Base-by-base conservation (phyloP, 2,113 vertebrate genomes). In the Phoxinus phoxinus region DNA sequence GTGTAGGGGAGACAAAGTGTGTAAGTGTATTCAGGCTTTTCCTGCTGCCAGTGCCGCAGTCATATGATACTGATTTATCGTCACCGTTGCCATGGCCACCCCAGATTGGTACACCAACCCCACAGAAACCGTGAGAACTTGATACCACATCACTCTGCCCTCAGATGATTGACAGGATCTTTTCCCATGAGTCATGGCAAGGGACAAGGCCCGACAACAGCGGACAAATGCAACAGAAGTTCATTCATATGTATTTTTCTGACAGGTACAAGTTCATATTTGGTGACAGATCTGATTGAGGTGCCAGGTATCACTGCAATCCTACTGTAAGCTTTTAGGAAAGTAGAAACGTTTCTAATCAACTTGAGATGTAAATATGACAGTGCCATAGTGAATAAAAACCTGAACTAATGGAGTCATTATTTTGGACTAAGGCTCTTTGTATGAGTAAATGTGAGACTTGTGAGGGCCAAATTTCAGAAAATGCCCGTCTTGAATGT, bases 1-100 rank as follows among this genome's bases (percentile, higher is more conserved):
- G 53, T 69, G 25, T 32, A 71, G 27, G 65, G n/a, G 44, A 71
- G 27, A 71, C 48, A 71, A 72, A 83, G 56, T 27, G 27, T 86
- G 74, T 59, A 19, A 84, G 63, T 71, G 67, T 58, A 19, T 25
- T 72, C 80, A 86, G 67, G 65, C 67, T 86, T 86, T 88, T 88
- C 87, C 87, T 88, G 74, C 67, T 74, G 73, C 87, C 84, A 73
- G 3, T 83, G 63, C 78, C 35, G 78, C 58, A 69, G 80, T 79
- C 84, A 86, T 78, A 65, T 27, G 35, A 83, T 84, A 83, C 87
- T 80, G 84, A 88, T 84, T 80, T 65, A 84, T 86, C 85, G 53
- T 80, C 84, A 77, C n/a, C n/a, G 74, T 86, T 83, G 48, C 84
- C 67, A 88, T 44, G 32, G 73, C n/a, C 69, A 83, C 79, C 30